Percentiles rank a stretch among this genome's conserved stretches.
phyloP scores from a whole-genome alignment of 2,888 invertebrate genomes.

The Hyppa rectilinea region DNA sequence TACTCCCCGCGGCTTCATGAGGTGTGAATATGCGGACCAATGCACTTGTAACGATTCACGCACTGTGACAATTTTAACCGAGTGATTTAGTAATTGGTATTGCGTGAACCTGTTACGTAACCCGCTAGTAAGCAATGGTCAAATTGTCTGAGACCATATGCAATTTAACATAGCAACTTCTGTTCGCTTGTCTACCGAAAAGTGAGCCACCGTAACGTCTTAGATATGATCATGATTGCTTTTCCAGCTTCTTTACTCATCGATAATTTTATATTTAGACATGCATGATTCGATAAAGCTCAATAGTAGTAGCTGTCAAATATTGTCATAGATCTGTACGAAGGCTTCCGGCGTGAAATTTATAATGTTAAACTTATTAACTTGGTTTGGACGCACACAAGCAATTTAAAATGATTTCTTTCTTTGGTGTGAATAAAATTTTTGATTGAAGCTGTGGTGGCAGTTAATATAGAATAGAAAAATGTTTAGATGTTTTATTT shows the following conservation, averaged over 20 bases:
- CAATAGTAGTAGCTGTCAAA: slow-evolving; percentile 74
- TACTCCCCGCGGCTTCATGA: slow-evolving; percentile 83
- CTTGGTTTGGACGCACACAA: slow-evolving; percentile 70
- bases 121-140: slow-evolving; percentile 19
- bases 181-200: slow-evolving; percentile 15
- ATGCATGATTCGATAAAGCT: slow-evolving; percentile 74
- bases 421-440: slow-evolving; percentile 70
- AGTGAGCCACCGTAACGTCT: slow-evolving; percentile 34
- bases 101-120: slow-evolving; percentile 38
- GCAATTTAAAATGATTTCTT: slow-evolving; percentile 67
- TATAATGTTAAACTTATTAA: slow-evolving; percentile 81
- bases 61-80: slow-evolving; percentile 78
- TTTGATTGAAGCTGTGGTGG: slow-evolving; percentile 71
- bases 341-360: slow-evolving; percentile 82
- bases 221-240: slow-evolving; percentile 50
- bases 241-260: slow-evolving; percentile 56
- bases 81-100: slow-evolving; percentile 60
- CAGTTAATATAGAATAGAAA: slow-evolving; percentile 62
- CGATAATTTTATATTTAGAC: slow-evolving; percentile 75
- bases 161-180: slow-evolving; percentile 18
- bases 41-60: slow-evolving; percentile 77
- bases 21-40: slow-evolving; percentile 82
- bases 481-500: slow-evolving; percentile 60
- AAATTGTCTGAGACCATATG: slow-evolving; percentile 26
- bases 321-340: slow-evolving; percentile 75